Conservation (phyloP, 2,113 vertebrate species). For the Dinomys branickii region DNA sequence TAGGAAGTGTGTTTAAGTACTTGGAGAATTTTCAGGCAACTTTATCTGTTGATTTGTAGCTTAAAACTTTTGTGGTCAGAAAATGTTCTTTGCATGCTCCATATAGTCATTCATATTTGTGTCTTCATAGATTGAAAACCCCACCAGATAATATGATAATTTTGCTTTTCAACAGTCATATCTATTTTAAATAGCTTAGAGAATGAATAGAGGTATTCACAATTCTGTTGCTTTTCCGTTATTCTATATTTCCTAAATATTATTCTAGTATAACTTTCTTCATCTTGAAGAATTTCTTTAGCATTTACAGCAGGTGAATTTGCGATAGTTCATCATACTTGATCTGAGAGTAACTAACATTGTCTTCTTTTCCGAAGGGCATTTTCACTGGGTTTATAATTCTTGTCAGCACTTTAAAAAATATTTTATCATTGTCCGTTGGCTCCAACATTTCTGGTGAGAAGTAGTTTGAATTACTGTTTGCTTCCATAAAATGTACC, state of each 20-base stretch:
- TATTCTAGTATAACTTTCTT: neutral
- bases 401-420: neutral
- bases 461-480: neutral
- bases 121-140: neutral
- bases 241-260: conserved; percentile 12
- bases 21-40: neutral
- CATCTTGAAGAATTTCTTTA: neutral
- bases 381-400: neutral
- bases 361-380: neutral
- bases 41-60: neutral
- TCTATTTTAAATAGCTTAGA: conserved; percentile 2
- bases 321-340: neutral
- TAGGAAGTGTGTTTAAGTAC: neutral
- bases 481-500: neutral
- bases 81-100: neutral
- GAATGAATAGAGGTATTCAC: neutral
- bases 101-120: neutral
- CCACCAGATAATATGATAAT: neutral
- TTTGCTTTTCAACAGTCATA: neutral
- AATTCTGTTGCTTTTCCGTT: neutral
- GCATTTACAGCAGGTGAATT: neutral
- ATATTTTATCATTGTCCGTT: neutral
- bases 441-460: neutral
- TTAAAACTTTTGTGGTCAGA: neutral
- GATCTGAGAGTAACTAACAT: neutral